phyloP scores from a whole-genome alignment of 2,888 invertebrate genomes.

The Synanthedon vespiformis region DNA sequence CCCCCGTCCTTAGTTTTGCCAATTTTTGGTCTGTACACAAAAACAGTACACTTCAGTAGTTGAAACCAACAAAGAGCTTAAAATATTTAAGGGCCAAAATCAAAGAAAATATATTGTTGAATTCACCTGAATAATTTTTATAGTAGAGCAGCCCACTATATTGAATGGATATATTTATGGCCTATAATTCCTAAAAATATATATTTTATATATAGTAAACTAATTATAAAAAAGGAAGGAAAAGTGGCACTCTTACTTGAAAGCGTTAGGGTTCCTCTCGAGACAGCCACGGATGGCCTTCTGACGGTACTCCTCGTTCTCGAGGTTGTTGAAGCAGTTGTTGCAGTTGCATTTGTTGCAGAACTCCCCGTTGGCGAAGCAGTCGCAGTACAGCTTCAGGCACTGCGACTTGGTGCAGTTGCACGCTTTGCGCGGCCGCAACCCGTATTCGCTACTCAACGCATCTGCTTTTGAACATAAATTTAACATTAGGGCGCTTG shows the following conservation, averaged over 20 bases:
- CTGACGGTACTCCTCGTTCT: conserved; percentile 94
- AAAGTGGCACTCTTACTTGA: conserved; percentile 64
- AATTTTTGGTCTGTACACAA: conserved; percentile 87
- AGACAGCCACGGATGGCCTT: conserved; percentile 94
- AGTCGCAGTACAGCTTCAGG: conserved; percentile 98
- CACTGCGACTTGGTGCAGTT: conserved; percentile 99
- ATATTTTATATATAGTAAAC: too few species aligned
- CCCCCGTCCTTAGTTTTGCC: conserved; percentile 85
- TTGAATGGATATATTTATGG: too few species aligned
- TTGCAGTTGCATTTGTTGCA: conserved; percentile 98
- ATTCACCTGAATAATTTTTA: too few species aligned
- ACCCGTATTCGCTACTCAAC: conserved; percentile 40
- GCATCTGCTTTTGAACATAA: conserved; percentile 17
- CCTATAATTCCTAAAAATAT: too few species aligned
- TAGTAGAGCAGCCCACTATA: too few species aligned
- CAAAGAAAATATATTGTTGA: too few species aligned
- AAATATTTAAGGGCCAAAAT: too few species aligned
- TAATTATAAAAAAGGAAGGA: too few species aligned
- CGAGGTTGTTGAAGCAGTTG: conserved; percentile 96
- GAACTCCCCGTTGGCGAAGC: conserved; percentile 99
- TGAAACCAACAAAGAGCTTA: background rate
- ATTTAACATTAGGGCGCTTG: too few species aligned
- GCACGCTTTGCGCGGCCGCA: conserved; percentile 91
- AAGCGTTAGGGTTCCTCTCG: conserved; percentile 97
- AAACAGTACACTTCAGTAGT: background rate